phyloP scores from a whole-genome alignment of 2,888 invertebrate species.

The Polydrusus pterygomalis region DNA sequence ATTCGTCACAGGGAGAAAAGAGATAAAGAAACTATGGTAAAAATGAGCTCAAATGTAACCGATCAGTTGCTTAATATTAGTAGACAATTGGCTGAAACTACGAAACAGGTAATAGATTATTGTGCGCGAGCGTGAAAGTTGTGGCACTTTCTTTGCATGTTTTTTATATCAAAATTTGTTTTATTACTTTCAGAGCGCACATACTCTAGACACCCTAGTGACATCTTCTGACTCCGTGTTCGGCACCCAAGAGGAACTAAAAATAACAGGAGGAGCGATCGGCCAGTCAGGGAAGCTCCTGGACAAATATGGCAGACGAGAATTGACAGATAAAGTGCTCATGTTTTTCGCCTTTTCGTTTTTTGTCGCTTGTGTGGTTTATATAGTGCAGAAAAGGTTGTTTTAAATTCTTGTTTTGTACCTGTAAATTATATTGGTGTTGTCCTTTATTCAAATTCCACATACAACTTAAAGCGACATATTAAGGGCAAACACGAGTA shows the following conservation, averaged over 20 bases:
- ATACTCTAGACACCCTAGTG: constrained; percentile 86
- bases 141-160: no score
- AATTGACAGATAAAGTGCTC: constrained; percentile 95
- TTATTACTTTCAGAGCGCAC: constrained; percentile 83
- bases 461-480: no score
- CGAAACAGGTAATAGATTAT: constrained; percentile 65
- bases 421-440: no score
- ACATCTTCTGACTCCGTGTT: constrained; percentile 81
- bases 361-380: constrained; percentile 92
- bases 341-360: constrained; percentile 90
- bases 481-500: no score
- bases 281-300: constrained; percentile 92
- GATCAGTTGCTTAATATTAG: constrained; percentile 90
- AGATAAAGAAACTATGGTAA: constrained; percentile 79
- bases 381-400: constrained; percentile 92
- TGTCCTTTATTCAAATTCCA: no score
- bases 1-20: constrained; percentile 79
- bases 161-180: not conserved
- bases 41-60: constrained; percentile 86
- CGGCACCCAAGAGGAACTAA: constrained; percentile 87
- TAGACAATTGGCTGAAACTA: constrained; percentile 89
- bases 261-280: constrained; percentile 90
- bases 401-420: constrained; percentile 74
- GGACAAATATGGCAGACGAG: constrained; percentile 94
- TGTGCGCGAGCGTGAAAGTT: not conserved